Evolutionary conservation across 2,113 vertebrate species (phyloP), one percentile per base, ranked within the genome.

Genomic region (Amazona vittata): DNA sequence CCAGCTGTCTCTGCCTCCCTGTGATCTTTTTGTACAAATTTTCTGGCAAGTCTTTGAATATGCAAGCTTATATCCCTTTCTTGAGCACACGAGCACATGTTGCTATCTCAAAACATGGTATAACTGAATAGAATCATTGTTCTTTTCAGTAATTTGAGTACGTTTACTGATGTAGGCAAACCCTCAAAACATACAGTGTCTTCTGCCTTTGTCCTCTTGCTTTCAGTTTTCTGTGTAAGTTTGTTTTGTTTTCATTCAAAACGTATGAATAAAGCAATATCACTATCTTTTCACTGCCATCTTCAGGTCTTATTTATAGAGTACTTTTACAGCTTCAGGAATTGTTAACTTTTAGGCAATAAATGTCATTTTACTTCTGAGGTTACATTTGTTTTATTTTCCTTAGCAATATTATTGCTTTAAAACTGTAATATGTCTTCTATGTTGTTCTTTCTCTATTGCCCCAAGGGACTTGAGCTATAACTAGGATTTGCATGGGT

Each of bases 1-100:
- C 97, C 98, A 98, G 98, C 98, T 98, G 98, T 98, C 96, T 97
- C 95, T 96, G 95, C 96, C 50, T 96, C 93, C 96, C 96, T 98
- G 96, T 98, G 98, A 98, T 98, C 97, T 97, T 98, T 97, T 46
- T 67, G 97, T 96, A 96, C 94, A 96, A 90, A 97, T 98, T 98
- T 97, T 96, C 97, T 96, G 97, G 96, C 94, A 94, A 96, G 83
- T 94, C 88, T 93, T 96, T 43, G 37, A 95, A 96, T 95, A 94
- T 96, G 90, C 94, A 95, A n/a, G 31, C 82, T 94, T 95, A 80
- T 84, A 83, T 83, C 39, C 49, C 64, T 89, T 81, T 93, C 96
- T 94, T 92, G 93, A 95, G 90, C 93, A 39, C 82, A 35, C 65
- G 65, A n/a, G 35, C 69, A 52, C 47, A 73, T 93, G 88, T 83